Evolutionary conservation across 2,888 invertebrate genomes (phyloP).

Genomic region (Belgica antarctica): DNA sequence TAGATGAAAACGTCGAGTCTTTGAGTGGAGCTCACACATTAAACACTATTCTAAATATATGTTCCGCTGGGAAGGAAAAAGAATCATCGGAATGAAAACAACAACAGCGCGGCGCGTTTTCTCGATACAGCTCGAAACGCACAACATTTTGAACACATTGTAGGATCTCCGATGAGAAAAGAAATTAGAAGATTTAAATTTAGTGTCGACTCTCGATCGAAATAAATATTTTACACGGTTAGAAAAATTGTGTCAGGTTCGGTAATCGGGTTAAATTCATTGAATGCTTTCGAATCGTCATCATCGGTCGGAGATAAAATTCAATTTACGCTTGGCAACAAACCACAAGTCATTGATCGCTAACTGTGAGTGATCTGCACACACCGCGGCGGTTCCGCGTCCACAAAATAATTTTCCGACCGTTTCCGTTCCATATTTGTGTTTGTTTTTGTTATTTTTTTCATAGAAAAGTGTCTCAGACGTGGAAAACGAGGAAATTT

Average conservation of each 20-base stretch:
- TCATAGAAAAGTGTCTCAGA: background rate
- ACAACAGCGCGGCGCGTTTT: conserved; percentile 4
- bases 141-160: conserved; percentile 43
- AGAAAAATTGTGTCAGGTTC: conserved; percentile 23
- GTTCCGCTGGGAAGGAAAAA: conserved; percentile 19
- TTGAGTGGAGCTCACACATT: conserved; percentile 23
- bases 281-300: background rate
- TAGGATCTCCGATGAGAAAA: conserved; percentile 20
- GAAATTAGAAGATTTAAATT: conserved; percentile 30
- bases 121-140: conserved; percentile 19
- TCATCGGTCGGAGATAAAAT: background rate
- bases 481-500: conserved; percentile 5
- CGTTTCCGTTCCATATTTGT: background rate
- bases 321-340: no score
- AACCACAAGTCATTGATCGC: no score
- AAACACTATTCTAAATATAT: conserved; percentile 24
- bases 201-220: conserved; percentile 22
- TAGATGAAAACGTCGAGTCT: background rate
- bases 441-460: conserved; percentile 17
- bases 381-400: no score
- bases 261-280: conserved; percentile 17
- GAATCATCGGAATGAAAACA: conserved; percentile 2
- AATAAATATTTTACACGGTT: conserved; percentile 10
- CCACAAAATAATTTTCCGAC: background rate
- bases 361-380: no score